Base-by-base conservation (phyloP, 2,888 invertebrate genomes). In the Ennomos quercinarius region DNA sequence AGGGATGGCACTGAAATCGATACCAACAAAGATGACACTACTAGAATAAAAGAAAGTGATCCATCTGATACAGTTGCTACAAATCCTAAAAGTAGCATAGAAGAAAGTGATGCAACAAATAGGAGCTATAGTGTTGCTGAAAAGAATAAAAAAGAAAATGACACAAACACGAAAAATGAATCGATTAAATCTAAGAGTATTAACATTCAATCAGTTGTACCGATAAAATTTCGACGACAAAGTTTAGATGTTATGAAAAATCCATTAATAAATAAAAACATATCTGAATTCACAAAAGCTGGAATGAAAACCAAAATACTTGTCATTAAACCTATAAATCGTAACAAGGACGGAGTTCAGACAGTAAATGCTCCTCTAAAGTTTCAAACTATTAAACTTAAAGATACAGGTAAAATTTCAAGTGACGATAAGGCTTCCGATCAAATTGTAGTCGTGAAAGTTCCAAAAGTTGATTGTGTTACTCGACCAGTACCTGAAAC, bases 351-450 rank as follows among this genome's bases (percentile, higher is more conserved):
- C 68, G 84, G 85, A 3, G 67, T 70, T 13, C 73, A 78, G 61
- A 59, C 78, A 36, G 62, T 81, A 11, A 85, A 80, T 41, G 67
- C 79, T 2, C 77, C 89, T 17, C 69, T 91, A 10, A 90, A 90
- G 73, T 89, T 87, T 64, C 90, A 90, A 77, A 91, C 89, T 94
- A 80, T 98, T 95, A 93, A 98, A 97, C 87, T 98, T 95, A 70
- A 90, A 71, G 91, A 91, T 65, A 78, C 84, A n/a, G 84, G 70
- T 62, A 86, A 84, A 65, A 73, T 63, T 56, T 67, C 74, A 8
- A 81, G 68, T 66, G 84, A 87, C 64, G 85, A 84, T 58, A 84
- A 81, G 45, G 57, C 74, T 54, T 71, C 78, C 52, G 89, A 91
- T 69, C 87, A 89, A 80, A 84, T 89, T 50, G 81, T 87, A 51